Evolutionary conservation across 2,797 vertebrate genomes (phyloP), one percentile per base, ranked within the genome.

Genomic region (Bufotes viridis): DNA sequence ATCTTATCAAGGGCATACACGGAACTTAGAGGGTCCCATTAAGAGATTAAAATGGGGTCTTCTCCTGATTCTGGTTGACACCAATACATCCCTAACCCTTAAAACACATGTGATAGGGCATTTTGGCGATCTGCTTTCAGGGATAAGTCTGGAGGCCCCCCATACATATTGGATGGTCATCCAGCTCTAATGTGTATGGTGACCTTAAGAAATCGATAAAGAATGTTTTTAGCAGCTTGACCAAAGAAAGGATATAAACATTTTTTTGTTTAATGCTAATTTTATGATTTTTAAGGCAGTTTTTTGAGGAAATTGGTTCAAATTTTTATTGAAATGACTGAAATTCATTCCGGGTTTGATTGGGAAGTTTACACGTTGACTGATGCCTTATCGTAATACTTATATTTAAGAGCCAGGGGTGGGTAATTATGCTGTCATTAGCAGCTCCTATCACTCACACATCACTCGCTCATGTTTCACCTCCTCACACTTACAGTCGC

Each of bases 391-490:
- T 78, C 75, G n/a, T 78, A 70, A 18, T 53, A 70, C 65, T 67
- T 82, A 10, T 5, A 67, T 24, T 65, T 67, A 8, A 82, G 26
- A 84, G 55, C 29, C 20, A n/a, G 51, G 60, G 18, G 70, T 70
- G 24, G 55, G 85, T 18, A 24, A 86, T 79, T 57, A 60, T 24
- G 12, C 61, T 57, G 49, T 85, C 49, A 70, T 79, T 78, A 60
- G 26, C 13, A 55, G 17, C 49, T 58, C 20, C 53, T n/a, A 34
- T 80, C 78, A 80, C 76, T 69, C 78, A n/a, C 76, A 22, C 60
- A 20, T 57, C 63, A 70, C 63, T 72, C 49, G 14, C 76, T 86
- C 85, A 72, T 57, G 53, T 86, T 80, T 86, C 63, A 57, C 63
- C 63, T 29, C 42, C 34, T 57, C 85, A 15, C 70, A 34, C 49